These are phyloP conservation scores for Caenorhabditis sp. DNA, from an alignment of 2,888 invertebrate species.

Conservation along the genomic window DNA sequence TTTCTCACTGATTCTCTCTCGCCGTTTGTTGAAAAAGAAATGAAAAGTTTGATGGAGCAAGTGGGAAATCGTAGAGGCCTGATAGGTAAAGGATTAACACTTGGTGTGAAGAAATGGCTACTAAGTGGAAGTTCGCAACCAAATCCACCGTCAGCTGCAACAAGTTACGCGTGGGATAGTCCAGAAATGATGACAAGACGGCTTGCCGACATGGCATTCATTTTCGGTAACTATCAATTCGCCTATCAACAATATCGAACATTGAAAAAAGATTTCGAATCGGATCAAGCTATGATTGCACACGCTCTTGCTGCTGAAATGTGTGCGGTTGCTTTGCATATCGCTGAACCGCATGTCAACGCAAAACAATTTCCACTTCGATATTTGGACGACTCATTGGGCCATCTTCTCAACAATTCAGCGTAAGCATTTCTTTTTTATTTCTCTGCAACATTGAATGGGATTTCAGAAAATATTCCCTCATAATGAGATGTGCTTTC, in stretches of 20 bases:
- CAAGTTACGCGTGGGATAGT: conserved; percentile 73
- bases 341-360: conserved; percentile 78
- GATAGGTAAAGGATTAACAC: conserved; percentile 36
- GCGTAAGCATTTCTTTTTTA: conserved; percentile 10
- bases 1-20: conserved; percentile 71
- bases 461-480: conserved; percentile 17
- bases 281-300: conserved; percentile 95
- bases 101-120: conserved; percentile 47
- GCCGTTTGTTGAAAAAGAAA: conserved; percentile 89
- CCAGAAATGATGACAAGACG: conserved; percentile 91
- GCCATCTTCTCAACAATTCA: conserved; percentile 15
- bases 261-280: conserved; percentile 92
- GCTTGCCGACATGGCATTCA: conserved; percentile 91
- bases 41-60: conserved; percentile 76
- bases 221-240: conserved; percentile 77
- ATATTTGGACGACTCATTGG: conserved; percentile 90
- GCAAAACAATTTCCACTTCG: conserved; percentile 74
- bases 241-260: conserved; percentile 83
- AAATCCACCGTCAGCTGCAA: conserved; percentile 16
- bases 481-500: conserved; percentile 39
- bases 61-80: conserved; percentile 77
- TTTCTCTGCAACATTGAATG: no score
- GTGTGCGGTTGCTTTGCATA: conserved; percentile 56
- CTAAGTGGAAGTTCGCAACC: conserved; percentile 24
- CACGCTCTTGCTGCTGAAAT: conserved; percentile 82